These are phyloP conservation scores for Stenodera caucasica DNA, from an alignment of 2,888 invertebrate genomes.

Conservation along the genomic window DNA sequence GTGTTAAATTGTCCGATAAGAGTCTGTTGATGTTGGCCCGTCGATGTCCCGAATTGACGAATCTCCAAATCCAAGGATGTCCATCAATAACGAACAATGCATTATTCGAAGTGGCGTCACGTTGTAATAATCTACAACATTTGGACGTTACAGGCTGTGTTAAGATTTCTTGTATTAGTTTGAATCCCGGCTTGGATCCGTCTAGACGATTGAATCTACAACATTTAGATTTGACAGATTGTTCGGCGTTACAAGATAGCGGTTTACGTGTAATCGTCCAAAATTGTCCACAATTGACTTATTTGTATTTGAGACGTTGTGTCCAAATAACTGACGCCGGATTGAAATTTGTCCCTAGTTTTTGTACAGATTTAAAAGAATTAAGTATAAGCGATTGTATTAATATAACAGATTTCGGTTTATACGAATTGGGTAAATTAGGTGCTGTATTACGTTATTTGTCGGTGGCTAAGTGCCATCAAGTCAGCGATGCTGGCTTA, in stretches of 20 bases:
- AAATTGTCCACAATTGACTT: constrained; percentile 84
- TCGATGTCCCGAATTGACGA: constrained; percentile 79
- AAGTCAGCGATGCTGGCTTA: constrained; percentile 87
- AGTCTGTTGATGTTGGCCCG: constrained; percentile 76
- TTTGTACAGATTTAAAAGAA: constrained; percentile 81
- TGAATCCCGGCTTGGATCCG: constrained; percentile 66
- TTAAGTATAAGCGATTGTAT: constrained; percentile 89
- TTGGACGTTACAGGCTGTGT: constrained; percentile 83
- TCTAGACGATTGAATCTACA: constrained; percentile 74
- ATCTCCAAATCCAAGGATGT: constrained; percentile 77
- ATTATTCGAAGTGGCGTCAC: constrained; percentile 75
- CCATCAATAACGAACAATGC: constrained; percentile 74
- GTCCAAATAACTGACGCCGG: constrained; percentile 88
- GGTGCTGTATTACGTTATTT: constrained; percentile 89
- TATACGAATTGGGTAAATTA: constrained; percentile 85
- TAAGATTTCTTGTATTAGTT: constrained; percentile 76
- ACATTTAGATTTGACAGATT: constrained; percentile 89
- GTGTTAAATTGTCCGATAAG: constrained; percentile 73
- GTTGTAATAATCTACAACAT: constrained; percentile 80
- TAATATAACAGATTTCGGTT: constrained; percentile 86
- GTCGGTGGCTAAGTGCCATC: constrained; percentile 92
- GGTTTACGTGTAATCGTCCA: constrained; percentile 82
- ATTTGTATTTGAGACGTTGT: constrained; percentile 86
- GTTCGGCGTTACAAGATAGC: constrained; percentile 79
- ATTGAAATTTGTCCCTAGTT: constrained; percentile 88